These are phyloP conservation scores for Euura lappo DNA, from an alignment of 1,140 invertebrate genomes.

Conservation along the genomic window DNA sequence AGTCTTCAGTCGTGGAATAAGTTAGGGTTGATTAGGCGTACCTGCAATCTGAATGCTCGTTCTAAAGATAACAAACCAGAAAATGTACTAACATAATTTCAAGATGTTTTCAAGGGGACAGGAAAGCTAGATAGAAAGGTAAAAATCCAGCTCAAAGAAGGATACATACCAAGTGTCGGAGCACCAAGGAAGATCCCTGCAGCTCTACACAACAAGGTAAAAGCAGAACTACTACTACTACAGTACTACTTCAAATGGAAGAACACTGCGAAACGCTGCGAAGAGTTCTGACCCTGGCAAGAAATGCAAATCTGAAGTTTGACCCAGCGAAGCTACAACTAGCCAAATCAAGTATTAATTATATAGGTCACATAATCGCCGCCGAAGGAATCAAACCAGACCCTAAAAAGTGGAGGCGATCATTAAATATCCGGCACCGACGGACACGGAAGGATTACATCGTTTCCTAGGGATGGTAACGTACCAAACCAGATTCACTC, in stretches of 20 bases:
- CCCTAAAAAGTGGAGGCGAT: conserved; percentile 49
- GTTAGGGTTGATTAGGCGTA: too few species aligned
- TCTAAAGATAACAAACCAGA: too few species aligned
- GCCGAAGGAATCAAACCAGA: conserved; percentile 45
- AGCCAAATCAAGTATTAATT: conserved; percentile 34
- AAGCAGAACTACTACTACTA: too few species aligned
- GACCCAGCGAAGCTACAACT: conserved; percentile 45
- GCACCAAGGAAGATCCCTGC: too few species aligned
- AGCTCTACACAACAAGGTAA: too few species aligned
- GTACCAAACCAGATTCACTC: conserved; percentile 51
- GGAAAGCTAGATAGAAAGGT: too few species aligned
- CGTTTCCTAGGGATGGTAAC: conserved; percentile 49
- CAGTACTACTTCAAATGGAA: conserved; percentile 5
- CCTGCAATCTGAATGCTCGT: too few species aligned
- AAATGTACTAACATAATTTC: too few species aligned
- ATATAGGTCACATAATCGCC: conserved; percentile 47
- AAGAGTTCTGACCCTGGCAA: conserved; percentile 36
- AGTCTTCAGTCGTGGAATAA: too few species aligned
- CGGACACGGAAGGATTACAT: conserved; percentile 41
- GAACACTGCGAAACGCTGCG: conserved; percentile 40
- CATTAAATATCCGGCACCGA: conserved; percentile 35
- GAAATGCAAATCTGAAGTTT: conserved; percentile 36
- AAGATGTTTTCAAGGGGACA: too few species aligned
- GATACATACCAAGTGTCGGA: too few species aligned
- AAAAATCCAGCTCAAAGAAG: too few species aligned